These are phyloP conservation scores for Protonibea diacanthus DNA, from an alignment of 2,797 vertebrate species.

Conservation along the genomic window DNA sequence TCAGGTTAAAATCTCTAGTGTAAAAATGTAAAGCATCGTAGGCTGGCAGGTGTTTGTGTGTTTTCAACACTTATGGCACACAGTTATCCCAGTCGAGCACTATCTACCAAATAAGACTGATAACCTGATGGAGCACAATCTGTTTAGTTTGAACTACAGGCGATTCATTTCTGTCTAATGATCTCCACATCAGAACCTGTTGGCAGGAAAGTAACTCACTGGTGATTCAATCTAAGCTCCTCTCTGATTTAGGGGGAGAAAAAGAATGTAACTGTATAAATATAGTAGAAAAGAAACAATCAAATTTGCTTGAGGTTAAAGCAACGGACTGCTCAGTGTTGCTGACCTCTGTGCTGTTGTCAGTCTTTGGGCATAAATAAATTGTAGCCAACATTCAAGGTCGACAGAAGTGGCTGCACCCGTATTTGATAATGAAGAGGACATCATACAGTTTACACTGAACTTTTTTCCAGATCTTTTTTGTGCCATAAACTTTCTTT, in stretches of 20 bases:
- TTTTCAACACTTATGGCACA: slow-evolving; percentile 69
- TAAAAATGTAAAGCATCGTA: slow-evolving; percentile 76
- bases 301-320: neutral
- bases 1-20: slow-evolving; percentile 77
- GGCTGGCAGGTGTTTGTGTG: slow-evolving; percentile 75
- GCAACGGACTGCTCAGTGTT: neutral
- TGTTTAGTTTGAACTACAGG: slow-evolving; percentile 20
- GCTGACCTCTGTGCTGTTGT: neutral
- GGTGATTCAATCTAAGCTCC: neutral
- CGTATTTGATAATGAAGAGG: neutral
- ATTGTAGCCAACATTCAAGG: neutral
- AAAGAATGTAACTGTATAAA: neutral
- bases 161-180: slow-evolving; percentile 23
- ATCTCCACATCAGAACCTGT: slow-evolving; percentile 27
- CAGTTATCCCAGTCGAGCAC: slow-evolving; percentile 59
- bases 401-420: neutral
- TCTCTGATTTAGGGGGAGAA: neutral
- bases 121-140: slow-evolving; percentile 42
- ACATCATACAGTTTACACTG: neutral
- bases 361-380: neutral
- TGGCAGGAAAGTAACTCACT: slow-evolving; percentile 32
- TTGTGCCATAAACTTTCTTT: slow-evolving; percentile 1
- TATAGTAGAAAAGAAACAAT: neutral
- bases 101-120: slow-evolving; percentile 37
- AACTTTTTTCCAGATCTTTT: neutral